Evolutionary conservation across 1,140 invertebrate species (phyloP).

Genomic region (Pseudomyrmex pallidus): DNA sequence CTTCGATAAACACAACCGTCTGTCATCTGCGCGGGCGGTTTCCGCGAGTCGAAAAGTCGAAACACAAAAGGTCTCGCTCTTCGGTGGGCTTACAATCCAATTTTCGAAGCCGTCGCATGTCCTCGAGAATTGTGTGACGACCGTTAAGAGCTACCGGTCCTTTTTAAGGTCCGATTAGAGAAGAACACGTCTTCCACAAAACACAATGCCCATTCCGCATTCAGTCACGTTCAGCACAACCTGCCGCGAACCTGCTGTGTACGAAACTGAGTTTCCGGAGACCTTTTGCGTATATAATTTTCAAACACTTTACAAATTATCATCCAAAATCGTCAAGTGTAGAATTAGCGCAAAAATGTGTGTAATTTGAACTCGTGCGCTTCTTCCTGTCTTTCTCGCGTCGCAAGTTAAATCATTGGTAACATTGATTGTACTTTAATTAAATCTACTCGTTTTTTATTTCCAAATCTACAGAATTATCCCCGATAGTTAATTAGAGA

Average conservation of each 20-base stretch:
- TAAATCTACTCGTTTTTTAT: too few relatives aligned
- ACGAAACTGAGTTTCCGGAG: constrained; percentile 42
- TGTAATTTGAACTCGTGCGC: too few relatives aligned
- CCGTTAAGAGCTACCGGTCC: constrained; percentile 73
- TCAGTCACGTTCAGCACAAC: constrained; percentile 73
- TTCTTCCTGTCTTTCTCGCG: too few relatives aligned
- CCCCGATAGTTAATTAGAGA: too few relatives aligned
- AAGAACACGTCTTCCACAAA: constrained; percentile 64
- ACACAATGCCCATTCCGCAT: constrained; percentile 60
- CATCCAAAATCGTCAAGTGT: too few relatives aligned
- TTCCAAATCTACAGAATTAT: too few relatives aligned
- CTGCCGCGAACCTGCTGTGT: constrained; percentile 50
- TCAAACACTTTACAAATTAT: neutral
- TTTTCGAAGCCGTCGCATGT: constrained; percentile 51
- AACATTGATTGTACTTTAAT: too few relatives aligned
- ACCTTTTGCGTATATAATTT: neutral
- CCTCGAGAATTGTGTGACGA: constrained; percentile 61
- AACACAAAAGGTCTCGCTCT: constrained; percentile 55
- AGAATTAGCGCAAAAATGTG: too few relatives aligned
- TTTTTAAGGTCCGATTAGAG: constrained; percentile 74
- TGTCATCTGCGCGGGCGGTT: neutral
- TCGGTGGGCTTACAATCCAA: constrained; percentile 65
- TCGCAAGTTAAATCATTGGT: too few relatives aligned
- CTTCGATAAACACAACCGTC: neutral
- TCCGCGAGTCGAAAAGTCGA: constrained; percentile 65